Percentiles rank a stretch among this genome's conserved stretches.
Conservation (phyloP, 2,113 vertebrate species). For the Hippopotamus amphibius region DNA sequence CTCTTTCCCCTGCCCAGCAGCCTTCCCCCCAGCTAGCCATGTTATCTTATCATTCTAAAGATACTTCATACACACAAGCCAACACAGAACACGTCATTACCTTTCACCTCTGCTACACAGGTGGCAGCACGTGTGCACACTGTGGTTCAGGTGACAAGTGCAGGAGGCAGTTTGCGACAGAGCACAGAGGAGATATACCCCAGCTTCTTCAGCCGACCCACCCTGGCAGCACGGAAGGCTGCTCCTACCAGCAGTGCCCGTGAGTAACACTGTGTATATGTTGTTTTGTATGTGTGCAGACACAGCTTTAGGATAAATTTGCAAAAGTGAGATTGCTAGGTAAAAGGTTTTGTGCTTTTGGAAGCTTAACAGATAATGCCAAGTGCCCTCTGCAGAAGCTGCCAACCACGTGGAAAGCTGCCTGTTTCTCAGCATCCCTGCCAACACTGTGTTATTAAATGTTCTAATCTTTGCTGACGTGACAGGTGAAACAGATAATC, state of each 20-base stretch:
- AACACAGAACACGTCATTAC: fast-evolving
- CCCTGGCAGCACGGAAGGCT: fast-evolving
- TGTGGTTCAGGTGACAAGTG: background rate
- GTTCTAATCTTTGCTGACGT: fast-evolving
- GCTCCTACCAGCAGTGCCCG: fast-evolving
- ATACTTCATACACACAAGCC: too few species aligned
- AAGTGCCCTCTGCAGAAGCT: background rate
- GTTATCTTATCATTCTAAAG: background rate
- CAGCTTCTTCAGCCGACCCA: fast-evolving
- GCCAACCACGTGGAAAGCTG: background rate
- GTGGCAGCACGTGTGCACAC: fast-evolving
- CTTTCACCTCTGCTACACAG: too few species aligned
- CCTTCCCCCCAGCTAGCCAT: background rate
- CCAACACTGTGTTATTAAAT: fast-evolving
- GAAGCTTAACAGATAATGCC: background rate
- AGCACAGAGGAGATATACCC: fast-evolving
- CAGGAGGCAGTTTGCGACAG: background rate
- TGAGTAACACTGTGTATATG: fast-evolving
- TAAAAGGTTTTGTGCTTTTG: background rate
- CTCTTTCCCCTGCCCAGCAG: background rate
- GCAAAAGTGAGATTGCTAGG: background rate
- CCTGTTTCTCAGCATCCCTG: background rate
- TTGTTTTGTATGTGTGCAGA: fast-evolving
- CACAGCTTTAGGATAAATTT: background rate
- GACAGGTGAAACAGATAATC: fast-evolving